Conservation (phyloP, 2,888 invertebrate genomes). For the Cephus pulcher region DNA sequence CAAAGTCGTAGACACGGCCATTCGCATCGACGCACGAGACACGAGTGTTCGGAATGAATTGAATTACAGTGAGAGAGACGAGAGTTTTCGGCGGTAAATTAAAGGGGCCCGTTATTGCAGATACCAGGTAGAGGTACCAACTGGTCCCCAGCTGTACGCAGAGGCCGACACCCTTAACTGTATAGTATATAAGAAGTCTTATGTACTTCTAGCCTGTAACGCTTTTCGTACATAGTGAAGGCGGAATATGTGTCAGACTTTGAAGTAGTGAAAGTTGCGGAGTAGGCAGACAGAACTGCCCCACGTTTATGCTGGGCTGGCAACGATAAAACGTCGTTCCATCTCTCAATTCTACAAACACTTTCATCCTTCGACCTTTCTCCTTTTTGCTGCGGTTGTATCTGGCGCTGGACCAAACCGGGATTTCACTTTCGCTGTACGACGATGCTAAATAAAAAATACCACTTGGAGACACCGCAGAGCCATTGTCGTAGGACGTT, state of each 20-base stretch:
- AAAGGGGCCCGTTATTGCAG: background rate
- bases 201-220: background rate
- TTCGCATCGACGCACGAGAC: background rate
- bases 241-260: slow-evolving; percentile 36
- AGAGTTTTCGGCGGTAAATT: background rate
- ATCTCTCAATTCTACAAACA: slow-evolving; percentile 23
- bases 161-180: background rate
- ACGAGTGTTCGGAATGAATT: background rate
- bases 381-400: slow-evolving; percentile 26
- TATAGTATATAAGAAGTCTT: background rate
- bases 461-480: background rate
- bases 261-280: slow-evolving; percentile 55
- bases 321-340: background rate
- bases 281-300: background rate
- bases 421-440: slow-evolving; percentile 56
- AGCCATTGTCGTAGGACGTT: background rate
- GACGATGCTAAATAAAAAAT: background rate
- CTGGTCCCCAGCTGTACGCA: background rate
- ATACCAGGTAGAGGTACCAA: background rate
- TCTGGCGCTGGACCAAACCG: slow-evolving; percentile 13
- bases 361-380: slow-evolving; percentile 55
- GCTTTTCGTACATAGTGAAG: background rate
- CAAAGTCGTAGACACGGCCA: background rate
- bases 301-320: background rate
- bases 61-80: background rate